Evolutionary conservation across 2,113 vertebrate genomes (phyloP).

Genomic region (Scomber scombrus): DNA sequence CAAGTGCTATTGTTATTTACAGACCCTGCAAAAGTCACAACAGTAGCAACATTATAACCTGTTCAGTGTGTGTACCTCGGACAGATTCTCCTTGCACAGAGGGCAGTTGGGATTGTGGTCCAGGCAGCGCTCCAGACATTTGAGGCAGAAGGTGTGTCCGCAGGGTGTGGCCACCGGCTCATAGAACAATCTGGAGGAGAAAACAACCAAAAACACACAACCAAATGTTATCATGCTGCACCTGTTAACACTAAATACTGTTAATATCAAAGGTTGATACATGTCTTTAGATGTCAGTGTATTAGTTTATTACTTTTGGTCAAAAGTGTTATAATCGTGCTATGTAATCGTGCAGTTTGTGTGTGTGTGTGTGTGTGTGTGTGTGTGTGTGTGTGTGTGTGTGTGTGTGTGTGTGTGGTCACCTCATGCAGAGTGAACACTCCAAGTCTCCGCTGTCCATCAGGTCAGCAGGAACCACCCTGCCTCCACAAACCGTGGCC

Average conservation of each 20-base stretch:
- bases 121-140: constrained; percentile 94
- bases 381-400: too few species aligned
- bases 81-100: constrained; percentile 93
- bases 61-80: constrained; percentile 83
- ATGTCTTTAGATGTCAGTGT: too few species aligned
- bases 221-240: neutral
- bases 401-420: constrained; percentile 17
- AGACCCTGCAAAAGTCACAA: too few species aligned
- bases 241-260: neutral
- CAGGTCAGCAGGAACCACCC: constrained; percentile 81
- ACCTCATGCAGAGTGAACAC: constrained; percentile 98
- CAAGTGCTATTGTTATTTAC: neutral
- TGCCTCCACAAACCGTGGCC: neutral
- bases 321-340: neutral
- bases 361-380: neutral
- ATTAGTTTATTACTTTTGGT: neutral
- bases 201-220: constrained; percentile 12
- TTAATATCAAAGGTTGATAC: too few species aligned
- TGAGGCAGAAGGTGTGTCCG: constrained; percentile 95
- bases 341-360: too few species aligned
- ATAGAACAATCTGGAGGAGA: constrained; percentile 89
- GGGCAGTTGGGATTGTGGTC: constrained; percentile 94
- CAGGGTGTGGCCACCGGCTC: constrained; percentile 94
- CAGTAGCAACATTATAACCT: too few species aligned
- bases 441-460: constrained; percentile 92